phyloP scores from a whole-genome alignment of 1,140 invertebrate genomes.

The Lepidurus arcticus region DNA sequence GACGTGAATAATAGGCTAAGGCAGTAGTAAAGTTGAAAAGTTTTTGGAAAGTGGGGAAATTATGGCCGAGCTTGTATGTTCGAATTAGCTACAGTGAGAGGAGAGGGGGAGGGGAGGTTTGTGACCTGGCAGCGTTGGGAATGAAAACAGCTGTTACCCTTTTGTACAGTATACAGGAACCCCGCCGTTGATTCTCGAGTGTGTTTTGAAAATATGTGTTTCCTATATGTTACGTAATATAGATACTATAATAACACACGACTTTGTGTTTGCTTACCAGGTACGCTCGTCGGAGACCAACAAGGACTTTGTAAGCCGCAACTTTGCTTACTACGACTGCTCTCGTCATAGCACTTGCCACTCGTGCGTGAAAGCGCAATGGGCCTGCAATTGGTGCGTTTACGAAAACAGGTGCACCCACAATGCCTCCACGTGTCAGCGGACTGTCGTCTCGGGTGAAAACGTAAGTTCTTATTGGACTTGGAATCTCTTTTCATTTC shows the following conservation, averaged over 20 bases:
- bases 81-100: neutral
- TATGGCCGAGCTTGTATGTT: neutral
- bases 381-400: conserved; percentile 94
- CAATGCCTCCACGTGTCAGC: conserved; percentile 72
- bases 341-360: conserved; percentile 76
- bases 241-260: conserved; percentile 4
- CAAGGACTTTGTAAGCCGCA: conserved; percentile 87
- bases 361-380: conserved; percentile 77
- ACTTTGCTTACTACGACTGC: conserved; percentile 93
- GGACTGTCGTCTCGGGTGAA: conserved; percentile 74
- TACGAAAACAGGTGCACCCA: conserved; percentile 91
- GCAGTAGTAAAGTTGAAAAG: conserved; percentile 15
- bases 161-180: neutral
- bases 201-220: neutral
- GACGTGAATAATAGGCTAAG: conserved; percentile 14
- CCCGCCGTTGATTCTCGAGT: neutral
- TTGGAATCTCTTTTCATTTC: neutral
- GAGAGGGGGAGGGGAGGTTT: neutral
- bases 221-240: neutral
- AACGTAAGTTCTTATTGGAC: conserved; percentile 52
- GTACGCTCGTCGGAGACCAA: conserved; percentile 86
- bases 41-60: neutral
- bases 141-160: conserved; percentile 19
- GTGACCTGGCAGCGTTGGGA: neutral
- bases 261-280: conserved; percentile 23